These are phyloP conservation scores for Rhaphigaster nebulosa DNA, from an alignment of 2,888 invertebrate genomes.

Conservation along the genomic window DNA sequence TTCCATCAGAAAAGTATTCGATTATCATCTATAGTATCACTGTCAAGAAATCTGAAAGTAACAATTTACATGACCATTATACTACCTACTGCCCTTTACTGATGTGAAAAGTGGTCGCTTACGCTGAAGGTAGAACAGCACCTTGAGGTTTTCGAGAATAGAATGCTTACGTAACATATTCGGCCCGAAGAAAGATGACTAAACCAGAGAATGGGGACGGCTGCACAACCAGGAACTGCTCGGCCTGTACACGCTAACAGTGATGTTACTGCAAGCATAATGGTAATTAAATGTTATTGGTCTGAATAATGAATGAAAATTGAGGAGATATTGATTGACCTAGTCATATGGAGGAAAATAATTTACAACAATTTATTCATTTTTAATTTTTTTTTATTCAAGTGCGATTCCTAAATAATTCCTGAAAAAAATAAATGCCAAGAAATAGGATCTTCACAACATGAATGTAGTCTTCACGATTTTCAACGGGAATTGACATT, in stretches of 20 bases:
- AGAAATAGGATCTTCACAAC: neutral
- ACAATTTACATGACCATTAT: neutral
- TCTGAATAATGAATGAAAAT: neutral
- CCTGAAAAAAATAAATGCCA: neutral
- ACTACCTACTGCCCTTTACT: neutral
- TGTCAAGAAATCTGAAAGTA: neutral
- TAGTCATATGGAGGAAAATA: too few relatives aligned
- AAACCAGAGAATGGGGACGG: neutral
- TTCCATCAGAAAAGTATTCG: neutral
- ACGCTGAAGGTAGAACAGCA: neutral
- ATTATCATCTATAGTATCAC: neutral
- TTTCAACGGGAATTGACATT: neutral
- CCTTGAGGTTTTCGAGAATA: conserved; percentile 17
- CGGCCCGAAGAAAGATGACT: neutral
- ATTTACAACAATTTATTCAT: too few relatives aligned
- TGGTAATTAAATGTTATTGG: neutral
- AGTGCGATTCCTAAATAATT: too few relatives aligned
- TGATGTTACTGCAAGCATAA: neutral
- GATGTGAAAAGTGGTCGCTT: neutral
- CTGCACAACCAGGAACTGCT: conserved; percentile 3
- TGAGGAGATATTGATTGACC: neutral
- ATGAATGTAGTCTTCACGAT: neutral
- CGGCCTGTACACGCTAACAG: neutral
- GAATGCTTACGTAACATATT: neutral
- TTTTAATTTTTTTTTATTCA: too few relatives aligned